Evolutionary conservation across 2,797 vertebrate genomes (phyloP).

Genomic region (Cynodonichthys magdalenae): DNA sequence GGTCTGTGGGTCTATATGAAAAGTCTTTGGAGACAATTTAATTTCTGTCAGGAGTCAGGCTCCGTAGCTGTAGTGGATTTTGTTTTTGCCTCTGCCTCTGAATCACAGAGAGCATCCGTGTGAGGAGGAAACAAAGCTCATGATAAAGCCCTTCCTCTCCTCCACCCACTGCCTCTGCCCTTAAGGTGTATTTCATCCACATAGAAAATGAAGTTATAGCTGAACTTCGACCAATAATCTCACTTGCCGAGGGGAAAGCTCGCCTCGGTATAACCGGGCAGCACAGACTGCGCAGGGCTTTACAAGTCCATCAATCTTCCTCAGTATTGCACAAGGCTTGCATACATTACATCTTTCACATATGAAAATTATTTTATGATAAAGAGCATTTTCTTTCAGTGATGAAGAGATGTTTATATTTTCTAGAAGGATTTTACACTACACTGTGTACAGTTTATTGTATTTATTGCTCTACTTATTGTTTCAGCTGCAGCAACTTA

Average conservation of each 20-base stretch:
- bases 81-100: conserved; percentile 72
- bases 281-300: conserved; percentile 59
- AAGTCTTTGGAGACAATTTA: conserved; percentile 83
- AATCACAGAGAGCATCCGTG: conserved; percentile 69
- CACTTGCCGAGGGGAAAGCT: conserved; percentile 87
- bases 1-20: conserved; percentile 71
- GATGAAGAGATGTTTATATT: conserved; percentile 10
- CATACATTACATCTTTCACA: conserved; percentile 42
- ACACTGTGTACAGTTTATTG: conserved; percentile 11
- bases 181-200: conserved; percentile 93
- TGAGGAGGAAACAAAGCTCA: conserved; percentile 58
- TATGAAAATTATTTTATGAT: conserved; percentile 22
- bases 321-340: conserved; percentile 57
- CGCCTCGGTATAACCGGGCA: conserved; percentile 60
- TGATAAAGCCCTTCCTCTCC: conserved; percentile 43
- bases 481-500: conserved; percentile 40
- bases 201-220: conserved; percentile 94
- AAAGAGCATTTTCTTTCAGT: conserved; percentile 25
- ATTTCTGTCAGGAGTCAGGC: conserved; percentile 81
- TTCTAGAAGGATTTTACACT: neutral
- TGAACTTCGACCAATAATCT: conserved; percentile 92
- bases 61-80: conserved; percentile 80
- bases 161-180: conserved; percentile 67
- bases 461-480: conserved; percentile 27
- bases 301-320: conserved; percentile 75